Conservation (phyloP, 2,797 vertebrate genomes). For the Lagocephalus sceleratus region DNA sequence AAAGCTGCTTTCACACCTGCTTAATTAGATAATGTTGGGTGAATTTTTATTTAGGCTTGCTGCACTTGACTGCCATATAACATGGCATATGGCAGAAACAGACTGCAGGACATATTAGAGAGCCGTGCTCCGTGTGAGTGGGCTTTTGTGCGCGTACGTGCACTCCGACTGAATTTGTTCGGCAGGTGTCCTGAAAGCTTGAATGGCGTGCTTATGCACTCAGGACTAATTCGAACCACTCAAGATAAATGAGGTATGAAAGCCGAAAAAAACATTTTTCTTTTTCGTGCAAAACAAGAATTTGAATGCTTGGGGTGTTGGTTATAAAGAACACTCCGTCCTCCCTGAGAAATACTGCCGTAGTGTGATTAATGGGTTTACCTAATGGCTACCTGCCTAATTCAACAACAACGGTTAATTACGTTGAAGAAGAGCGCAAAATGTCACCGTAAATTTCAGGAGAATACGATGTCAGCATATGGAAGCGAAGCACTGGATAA, state of each 20-base stretch:
- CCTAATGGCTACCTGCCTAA: no score
- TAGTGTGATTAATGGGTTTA: neutral
- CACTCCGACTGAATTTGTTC: slow-evolving; percentile 43
- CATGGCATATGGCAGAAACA: slow-evolving; percentile 62
- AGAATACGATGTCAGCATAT: neutral
- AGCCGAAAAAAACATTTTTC: slow-evolving; percentile 38
- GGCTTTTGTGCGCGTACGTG: slow-evolving; percentile 2
- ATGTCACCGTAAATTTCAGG: neutral
- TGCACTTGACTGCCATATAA: slow-evolving; percentile 47
- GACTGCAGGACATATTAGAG: slow-evolving; percentile 58
- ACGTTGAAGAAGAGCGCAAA: neutral
- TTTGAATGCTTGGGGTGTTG: slow-evolving; percentile 22
- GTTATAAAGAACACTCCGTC: slow-evolving; percentile 11
- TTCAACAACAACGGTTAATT: neutral
- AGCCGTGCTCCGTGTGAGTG: slow-evolving; percentile 9
- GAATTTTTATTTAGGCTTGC: slow-evolving; percentile 60
- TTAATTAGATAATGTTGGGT: slow-evolving; percentile 60
- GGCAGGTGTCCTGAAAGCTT: slow-evolving; percentile 62
- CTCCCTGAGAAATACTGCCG: slow-evolving; percentile 1
- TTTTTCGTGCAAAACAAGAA: slow-evolving; percentile 20
- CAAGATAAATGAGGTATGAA: slow-evolving; percentile 57
- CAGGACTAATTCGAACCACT: slow-evolving; percentile 60
- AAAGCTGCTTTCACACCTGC: slow-evolving; percentile 65
- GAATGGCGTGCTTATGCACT: slow-evolving; percentile 62
- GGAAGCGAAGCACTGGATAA: no score